Percentiles rank a stretch among this genome's conserved stretches.
Evolutionary conservation across 2,113 vertebrate genomes (phyloP).

Genomic region (Bucco capensis): DNA sequence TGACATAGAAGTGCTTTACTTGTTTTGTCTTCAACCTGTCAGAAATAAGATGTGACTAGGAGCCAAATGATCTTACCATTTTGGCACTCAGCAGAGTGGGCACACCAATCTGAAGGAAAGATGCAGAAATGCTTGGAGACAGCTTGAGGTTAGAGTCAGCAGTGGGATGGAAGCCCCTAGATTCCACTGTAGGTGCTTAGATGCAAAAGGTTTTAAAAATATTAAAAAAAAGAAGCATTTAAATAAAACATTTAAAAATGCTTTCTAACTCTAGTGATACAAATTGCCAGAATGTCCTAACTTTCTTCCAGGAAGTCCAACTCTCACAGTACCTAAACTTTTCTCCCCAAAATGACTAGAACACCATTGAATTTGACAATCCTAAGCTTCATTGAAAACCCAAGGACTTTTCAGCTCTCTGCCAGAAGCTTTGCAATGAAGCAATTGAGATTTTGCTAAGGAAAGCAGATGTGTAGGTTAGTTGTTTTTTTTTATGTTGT

Average conservation of each 20-base stretch:
- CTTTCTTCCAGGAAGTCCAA: background rate
- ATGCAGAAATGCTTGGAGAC: background rate
- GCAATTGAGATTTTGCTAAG: background rate
- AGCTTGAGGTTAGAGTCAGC: background rate
- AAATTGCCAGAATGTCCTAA: background rate
- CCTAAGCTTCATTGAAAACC: slow-evolving; percentile 26
- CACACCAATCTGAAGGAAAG: background rate
- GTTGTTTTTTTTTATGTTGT: background rate
- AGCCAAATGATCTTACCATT: background rate
- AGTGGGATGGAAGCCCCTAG: background rate
- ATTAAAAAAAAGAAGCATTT: too few species aligned
- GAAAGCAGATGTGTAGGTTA: background rate
- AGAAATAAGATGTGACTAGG: slow-evolving; percentile 13
- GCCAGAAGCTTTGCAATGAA: background rate
- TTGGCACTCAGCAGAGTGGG: background rate
- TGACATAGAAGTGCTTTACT: slow-evolving; percentile 30
- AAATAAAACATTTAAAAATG: too few species aligned
- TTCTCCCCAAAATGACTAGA: background rate
- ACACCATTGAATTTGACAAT: slow-evolving; percentile 26
- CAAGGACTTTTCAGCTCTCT: background rate
- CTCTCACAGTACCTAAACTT: background rate
- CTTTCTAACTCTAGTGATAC: background rate
- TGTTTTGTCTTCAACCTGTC: background rate
- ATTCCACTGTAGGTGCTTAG: background rate
- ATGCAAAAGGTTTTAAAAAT: background rate